Evolutionary conservation across 2,113 vertebrate genomes (phyloP).

Genomic region (Colinus virginianus): DNA sequence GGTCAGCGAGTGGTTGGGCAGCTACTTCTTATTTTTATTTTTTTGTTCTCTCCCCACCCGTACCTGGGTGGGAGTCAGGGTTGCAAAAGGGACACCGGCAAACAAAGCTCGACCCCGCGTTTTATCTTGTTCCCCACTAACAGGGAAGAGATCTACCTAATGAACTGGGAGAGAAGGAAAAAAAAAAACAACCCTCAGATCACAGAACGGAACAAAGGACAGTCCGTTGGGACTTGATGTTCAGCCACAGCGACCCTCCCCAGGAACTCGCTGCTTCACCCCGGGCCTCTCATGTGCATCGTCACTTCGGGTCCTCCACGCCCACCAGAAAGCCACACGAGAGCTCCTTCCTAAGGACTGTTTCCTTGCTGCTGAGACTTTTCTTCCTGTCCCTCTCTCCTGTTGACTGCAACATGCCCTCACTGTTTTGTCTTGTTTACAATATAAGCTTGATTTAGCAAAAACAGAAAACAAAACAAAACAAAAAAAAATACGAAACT

Average conservation of each 20-base stretch:
- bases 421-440: conserved; percentile 77
- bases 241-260: conserved; percentile 18
- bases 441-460: conserved; percentile 71
- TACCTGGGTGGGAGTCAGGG: background rate
- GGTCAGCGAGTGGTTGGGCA: background rate
- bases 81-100: background rate
- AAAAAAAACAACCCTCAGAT: background rate
- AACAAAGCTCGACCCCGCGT: background rate
- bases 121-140: background rate
- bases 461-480: conserved; percentile 1
- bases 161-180: conserved; percentile 23
- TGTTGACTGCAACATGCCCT: conserved; percentile 58
- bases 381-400: conserved; percentile 48
- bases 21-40: background rate
- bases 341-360: conserved; percentile 57
- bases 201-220: conserved; percentile 47
- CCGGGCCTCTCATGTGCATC: background rate
- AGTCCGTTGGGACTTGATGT: conserved; percentile 55
- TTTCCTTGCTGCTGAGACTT: conserved; percentile 68
- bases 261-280: background rate
- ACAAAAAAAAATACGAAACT: background rate
- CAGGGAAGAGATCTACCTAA: conserved; percentile 14
- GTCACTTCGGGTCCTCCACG: conserved; percentile 31
- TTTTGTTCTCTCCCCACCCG: background rate
- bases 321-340: conserved; percentile 39